These are phyloP conservation scores for Cygnus olor DNA, from an alignment of 2,797 vertebrate genomes.

Conservation along the genomic window DNA sequence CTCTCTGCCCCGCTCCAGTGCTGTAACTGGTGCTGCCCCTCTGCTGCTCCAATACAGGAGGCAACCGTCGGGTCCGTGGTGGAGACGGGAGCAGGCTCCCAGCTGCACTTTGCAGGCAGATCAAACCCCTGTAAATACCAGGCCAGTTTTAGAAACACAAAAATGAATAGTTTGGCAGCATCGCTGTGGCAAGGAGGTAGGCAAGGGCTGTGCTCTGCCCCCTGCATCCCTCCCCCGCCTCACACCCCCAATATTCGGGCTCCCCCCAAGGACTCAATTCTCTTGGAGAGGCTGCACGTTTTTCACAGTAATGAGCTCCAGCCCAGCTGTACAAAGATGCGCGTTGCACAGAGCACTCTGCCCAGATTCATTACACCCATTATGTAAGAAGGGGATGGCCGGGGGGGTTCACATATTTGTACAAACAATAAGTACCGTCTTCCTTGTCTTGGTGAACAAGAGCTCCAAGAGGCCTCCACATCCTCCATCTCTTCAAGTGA, in stretches of 20 bases:
- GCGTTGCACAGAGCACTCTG: background rate
- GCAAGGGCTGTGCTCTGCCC: background rate
- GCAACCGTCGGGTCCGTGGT: rapidly evolving
- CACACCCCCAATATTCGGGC: background rate
- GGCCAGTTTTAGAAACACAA: background rate
- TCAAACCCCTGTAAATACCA: background rate
- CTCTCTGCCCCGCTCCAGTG: background rate
- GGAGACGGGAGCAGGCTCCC: background rate
- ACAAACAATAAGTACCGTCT: constrained; percentile 68
- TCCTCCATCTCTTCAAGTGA: constrained; percentile 68
- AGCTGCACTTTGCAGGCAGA: rapidly evolving
- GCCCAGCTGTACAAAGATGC: constrained; percentile 17
- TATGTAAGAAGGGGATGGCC: constrained; percentile 36
- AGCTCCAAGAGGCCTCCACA: constrained; percentile 39
- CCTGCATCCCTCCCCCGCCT: background rate
- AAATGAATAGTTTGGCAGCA: rapidly evolving
- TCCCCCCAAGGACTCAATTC: background rate
- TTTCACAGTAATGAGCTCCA: constrained; percentile 24
- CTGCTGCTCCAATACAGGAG: background rate
- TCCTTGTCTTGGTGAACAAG: constrained; percentile 68
- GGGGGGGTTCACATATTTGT: constrained; percentile 56
- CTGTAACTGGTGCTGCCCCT: background rate
- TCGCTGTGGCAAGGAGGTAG: background rate
- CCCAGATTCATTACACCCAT: constrained; percentile 34
- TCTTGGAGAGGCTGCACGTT: background rate